A percentile compares a stretch with the other conserved stretches of the same genome.
Evolutionary conservation across 1,140 invertebrate genomes (phyloP).

Genomic region (Apis dorsata): DNA sequence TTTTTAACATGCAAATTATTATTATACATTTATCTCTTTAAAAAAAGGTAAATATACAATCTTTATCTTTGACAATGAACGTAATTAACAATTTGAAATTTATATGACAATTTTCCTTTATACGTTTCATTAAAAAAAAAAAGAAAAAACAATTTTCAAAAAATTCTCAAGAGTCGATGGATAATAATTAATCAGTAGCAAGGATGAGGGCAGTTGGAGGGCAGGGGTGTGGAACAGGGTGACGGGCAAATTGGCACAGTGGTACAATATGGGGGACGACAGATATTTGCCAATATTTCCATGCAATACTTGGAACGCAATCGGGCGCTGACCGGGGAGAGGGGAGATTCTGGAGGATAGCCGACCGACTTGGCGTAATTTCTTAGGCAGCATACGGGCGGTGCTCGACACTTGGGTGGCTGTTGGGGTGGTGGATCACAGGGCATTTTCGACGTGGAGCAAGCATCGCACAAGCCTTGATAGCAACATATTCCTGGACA

Average conservation of each 20-base stretch:
- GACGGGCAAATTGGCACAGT: neutral
- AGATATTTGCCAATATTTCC: neutral
- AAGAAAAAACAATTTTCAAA: no score
- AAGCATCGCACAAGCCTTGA: constrained; percentile 59
- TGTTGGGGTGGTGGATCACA: constrained; percentile 26
- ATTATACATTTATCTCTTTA: no score
- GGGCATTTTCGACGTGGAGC: constrained; percentile 62
- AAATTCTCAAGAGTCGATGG: neutral
- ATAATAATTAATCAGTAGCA: neutral
- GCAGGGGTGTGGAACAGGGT: neutral
- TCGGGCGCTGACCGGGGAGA: constrained; percentile 11
- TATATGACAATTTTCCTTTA: no score
- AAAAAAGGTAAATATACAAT: no score
- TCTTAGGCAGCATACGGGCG: constrained; percentile 17
- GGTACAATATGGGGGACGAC: neutral
- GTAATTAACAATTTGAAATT: no score
- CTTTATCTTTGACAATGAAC: no score
- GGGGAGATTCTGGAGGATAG: constrained; percentile 21
- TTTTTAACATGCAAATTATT: no score
- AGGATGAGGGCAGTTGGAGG: neutral
- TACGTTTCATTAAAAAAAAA: no score
- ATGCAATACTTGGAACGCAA: neutral
- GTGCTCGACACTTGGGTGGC: neutral
- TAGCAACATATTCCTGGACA: constrained; percentile 66
- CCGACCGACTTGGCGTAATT: constrained; percentile 1